Evolutionary conservation across 2,888 invertebrate genomes (phyloP).

Genomic region (Nezara viridula): DNA sequence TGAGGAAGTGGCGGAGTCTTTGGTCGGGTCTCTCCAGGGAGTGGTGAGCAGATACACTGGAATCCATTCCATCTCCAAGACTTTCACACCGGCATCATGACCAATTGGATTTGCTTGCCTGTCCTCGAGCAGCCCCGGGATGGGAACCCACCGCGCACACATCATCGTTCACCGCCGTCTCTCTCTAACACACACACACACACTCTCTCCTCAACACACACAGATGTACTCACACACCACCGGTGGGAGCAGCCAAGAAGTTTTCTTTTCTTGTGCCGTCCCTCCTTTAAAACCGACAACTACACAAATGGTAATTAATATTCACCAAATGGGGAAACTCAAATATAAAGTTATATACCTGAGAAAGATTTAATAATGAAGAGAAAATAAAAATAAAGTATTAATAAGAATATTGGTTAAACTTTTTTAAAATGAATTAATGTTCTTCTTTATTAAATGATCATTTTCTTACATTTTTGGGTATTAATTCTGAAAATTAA

Average conservation of each 20-base stretch:
- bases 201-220: neutral
- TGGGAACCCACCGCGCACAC: conserved; percentile 48
- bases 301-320: neutral
- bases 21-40: conserved; percentile 50
- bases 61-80: conserved; percentile 53
- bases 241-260: neutral
- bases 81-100: conserved; percentile 59
- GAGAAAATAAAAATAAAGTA: too few species aligned
- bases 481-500: too few species aligned
- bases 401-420: too few species aligned
- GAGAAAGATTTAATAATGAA: too few species aligned
- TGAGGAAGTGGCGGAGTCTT: conserved; percentile 27
- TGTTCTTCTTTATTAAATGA: too few species aligned
- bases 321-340: neutral
- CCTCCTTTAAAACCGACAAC: neutral
- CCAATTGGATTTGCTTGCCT: conserved; percentile 59
- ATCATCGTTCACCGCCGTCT: conserved; percentile 29
- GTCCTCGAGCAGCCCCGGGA: conserved; percentile 42
- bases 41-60: conserved; percentile 57
- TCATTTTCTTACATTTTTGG: too few species aligned
- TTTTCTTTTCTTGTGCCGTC: neutral
- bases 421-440: too few species aligned
- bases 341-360: neutral
- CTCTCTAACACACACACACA: neutral
- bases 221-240: neutral